Evolutionary conservation across 2,888 invertebrate genomes (phyloP), one percentile per base, ranked within the genome.

Genomic region (Sympetrum striolatum): DNA sequence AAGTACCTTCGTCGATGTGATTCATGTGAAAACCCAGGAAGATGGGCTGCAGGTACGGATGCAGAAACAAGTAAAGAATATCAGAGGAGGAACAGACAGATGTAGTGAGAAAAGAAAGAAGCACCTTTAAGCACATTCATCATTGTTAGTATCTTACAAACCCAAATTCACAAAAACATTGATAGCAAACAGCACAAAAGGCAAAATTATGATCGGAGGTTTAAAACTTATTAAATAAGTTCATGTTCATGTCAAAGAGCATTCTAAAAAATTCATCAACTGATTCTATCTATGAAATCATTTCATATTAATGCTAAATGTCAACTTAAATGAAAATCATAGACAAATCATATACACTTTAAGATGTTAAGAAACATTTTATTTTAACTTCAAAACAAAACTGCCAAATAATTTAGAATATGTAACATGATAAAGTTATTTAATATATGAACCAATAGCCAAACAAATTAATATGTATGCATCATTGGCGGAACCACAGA

Each of bases 21-120:
- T 93, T 94, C 94, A 95, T 94, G 94, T 94, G 94, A 94, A 95
- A 95, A 93, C 95, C 95, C 95, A 95, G 94, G 95, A 94, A 95
- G 94, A 95, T 95, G 94, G 95, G 95, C 95, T 95, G 95, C 95
- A 94, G 94, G 91, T 90, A 92, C 92, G 91, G 92, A 93, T 92
- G 92, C 92, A 92, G 91, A 92, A 92, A 92, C 91, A 91, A 92
- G 92, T 91, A 91, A 91, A 91, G 91, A 91, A 91, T 91, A 64
- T 90, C 91, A 91, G 90, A 91, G 91, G 91, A 91, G 90, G 53
- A 86, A 90, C 60, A 81, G 80, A 60, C 73, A 35, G 44, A 60
- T 82, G 82, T 73, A 73, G 82, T 35, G 86, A 86, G 86, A 60
- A 73, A 64, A 86, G 86, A 86, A 64, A 86, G 86, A 86, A 86